A percentile compares a stretch with the other conserved stretches of the same genome.
phyloP scores from a whole-genome alignment of 1,140 invertebrate species.

The Metopolophium dirhodum region DNA sequence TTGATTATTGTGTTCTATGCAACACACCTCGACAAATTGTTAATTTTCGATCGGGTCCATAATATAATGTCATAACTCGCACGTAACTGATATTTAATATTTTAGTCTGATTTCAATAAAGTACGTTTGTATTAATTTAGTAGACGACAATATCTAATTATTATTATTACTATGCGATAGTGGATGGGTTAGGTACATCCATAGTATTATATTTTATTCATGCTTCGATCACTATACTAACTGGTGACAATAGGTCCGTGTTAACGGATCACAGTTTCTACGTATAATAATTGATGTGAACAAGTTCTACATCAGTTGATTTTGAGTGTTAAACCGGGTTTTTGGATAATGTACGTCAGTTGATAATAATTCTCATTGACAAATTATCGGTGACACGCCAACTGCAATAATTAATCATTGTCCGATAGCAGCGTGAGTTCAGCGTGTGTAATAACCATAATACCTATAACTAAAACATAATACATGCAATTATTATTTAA shows the following conservation, averaged over 20 bases:
- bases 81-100: not conserved
- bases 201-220: not conserved
- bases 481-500: not conserved
- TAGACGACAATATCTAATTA: not conserved
- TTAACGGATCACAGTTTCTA: not conserved
- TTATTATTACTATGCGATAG: not conserved
- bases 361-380: slow-evolving; percentile 1
- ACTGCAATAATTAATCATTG: not conserved
- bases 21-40: not conserved
- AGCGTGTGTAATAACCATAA: not conserved
- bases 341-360: not conserved
- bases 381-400: not conserved
- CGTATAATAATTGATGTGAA: not conserved
- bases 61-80: not conserved
- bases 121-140: not conserved
- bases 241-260: not conserved
- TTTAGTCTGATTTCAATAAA: not conserved
- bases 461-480: not conserved
- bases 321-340: not conserved
- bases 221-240: not conserved
- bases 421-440: not conserved
- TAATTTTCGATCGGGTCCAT: not conserved
- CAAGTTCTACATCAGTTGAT: not conserved
- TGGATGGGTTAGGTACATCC: not conserved
- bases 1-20: not conserved